Conservation (phyloP, 2,113 vertebrate genomes). For the Antechinus stuartii region DNA sequence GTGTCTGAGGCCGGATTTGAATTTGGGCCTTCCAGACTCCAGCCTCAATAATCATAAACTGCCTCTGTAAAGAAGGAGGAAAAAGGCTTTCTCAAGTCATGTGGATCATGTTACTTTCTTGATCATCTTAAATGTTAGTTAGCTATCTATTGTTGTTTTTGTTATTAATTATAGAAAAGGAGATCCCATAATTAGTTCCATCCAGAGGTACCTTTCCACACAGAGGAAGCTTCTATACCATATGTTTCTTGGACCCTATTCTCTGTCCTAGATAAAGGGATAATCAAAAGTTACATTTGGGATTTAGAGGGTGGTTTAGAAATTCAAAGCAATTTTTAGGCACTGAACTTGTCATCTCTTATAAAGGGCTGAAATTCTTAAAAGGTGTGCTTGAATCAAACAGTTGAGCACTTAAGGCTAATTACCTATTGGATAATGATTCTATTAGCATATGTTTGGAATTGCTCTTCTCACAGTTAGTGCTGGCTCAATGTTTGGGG, state of each 20-base stretch:
- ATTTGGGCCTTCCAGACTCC: not conserved
- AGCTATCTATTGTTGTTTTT: not conserved
- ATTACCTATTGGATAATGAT: too few species aligned
- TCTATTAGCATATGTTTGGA: too few species aligned
- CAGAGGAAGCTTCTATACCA: not conserved
- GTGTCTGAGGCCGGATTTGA: not conserved
- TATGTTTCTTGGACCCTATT: slow-evolving; percentile 8
- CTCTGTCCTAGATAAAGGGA: not conserved
- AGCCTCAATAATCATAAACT: not conserved
- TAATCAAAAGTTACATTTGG: slow-evolving; percentile 11
- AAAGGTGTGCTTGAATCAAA: too few species aligned
- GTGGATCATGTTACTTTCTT: not conserved
- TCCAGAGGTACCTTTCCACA: not conserved
- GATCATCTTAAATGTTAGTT: not conserved
- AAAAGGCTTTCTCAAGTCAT: not conserved
- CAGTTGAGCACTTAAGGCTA: too few species aligned
- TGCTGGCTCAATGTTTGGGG: too few species aligned
- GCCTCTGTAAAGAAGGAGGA: not conserved
- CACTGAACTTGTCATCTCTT: not conserved
- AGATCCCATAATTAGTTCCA: not conserved
- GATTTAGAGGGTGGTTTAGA: slow-evolving; percentile 30
- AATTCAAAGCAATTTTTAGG: slow-evolving; percentile 34
- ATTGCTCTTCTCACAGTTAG: too few species aligned
- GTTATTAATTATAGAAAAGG: not conserved
- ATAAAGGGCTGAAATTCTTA: too few species aligned